Conservation (phyloP, 2,888 invertebrate genomes). For the Cheilosia scutellata region DNA sequence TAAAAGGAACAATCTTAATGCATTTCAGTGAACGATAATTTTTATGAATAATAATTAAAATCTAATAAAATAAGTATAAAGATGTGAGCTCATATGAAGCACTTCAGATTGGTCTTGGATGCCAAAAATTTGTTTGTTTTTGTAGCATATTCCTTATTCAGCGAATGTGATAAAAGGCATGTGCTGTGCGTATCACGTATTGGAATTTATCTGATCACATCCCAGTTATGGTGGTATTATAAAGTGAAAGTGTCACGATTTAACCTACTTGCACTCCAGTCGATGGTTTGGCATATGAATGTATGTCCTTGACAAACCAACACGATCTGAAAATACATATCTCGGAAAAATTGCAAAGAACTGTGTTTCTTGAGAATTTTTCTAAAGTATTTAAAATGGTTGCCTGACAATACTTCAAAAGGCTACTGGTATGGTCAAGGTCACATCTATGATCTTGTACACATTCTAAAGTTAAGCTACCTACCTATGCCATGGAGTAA, state of each 20-base stretch:
- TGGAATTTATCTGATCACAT: too few relatives aligned
- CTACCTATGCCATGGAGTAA: too few relatives aligned
- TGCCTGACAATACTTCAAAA: too few relatives aligned
- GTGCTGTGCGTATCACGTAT: background rate
- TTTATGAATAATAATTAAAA: slow-evolving; percentile 52
- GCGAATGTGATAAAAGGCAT: background rate
- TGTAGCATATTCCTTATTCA: slow-evolving; percentile 1
- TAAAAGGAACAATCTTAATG: slow-evolving; percentile 41
- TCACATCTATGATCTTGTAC: too few relatives aligned
- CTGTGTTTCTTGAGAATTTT: too few relatives aligned
- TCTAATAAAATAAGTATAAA: slow-evolving; percentile 30
- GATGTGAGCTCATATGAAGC: slow-evolving; percentile 17
- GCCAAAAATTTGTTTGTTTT: background rate
- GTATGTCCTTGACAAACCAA: too few relatives aligned
- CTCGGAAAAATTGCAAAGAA: too few relatives aligned
- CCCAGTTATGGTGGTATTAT: background rate
- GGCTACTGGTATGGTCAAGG: too few relatives aligned
- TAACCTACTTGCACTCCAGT: background rate
- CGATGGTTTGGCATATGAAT: background rate
- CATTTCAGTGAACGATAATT: slow-evolving; percentile 44
- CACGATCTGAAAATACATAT: too few relatives aligned
- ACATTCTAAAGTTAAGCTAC: too few relatives aligned
- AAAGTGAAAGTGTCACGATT: too few relatives aligned
- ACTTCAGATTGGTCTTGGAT: background rate
- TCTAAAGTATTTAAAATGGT: too few relatives aligned